These are phyloP conservation scores for Panzeria rudis DNA, from an alignment of 2,888 invertebrate species.

Conservation along the genomic window DNA sequence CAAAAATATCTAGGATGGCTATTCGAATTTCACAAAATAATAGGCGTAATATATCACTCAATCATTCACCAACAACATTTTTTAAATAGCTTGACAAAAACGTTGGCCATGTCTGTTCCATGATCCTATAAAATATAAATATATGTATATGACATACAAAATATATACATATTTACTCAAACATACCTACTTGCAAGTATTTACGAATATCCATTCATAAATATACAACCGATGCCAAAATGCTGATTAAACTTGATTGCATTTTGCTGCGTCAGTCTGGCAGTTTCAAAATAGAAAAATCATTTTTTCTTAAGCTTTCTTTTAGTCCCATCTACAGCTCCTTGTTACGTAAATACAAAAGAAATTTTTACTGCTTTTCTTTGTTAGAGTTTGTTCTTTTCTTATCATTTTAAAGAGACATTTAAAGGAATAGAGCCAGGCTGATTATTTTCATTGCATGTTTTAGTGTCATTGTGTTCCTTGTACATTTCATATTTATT, in stretches of 20 bases:
- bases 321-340: constrained; percentile 18
- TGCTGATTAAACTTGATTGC: constrained; percentile 82
- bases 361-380: constrained; percentile 52
- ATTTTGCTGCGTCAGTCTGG: constrained; percentile 80
- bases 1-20: no score
- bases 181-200: background rate
- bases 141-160: constrained; percentile 6
- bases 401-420: constrained; percentile 49
- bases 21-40: no score
- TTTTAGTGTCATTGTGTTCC: constrained; percentile 32
- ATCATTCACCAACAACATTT: no score
- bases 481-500: constrained; percentile 50
- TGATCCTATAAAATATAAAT: constrained; percentile 4
- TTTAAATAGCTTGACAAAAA: no score
- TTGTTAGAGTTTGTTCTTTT: constrained; percentile 71
- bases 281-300: constrained; percentile 25
- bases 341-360: constrained; percentile 44
- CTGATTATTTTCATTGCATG: constrained; percentile 32
- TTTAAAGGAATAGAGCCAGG: background rate
- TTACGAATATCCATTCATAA: background rate
- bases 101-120: background rate
- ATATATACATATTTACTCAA: background rate
- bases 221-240: constrained; percentile 74
- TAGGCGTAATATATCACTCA: no score
- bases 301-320: no score